Conservation (phyloP, 2,888 invertebrate species). For the Auanema sp. region DNA sequence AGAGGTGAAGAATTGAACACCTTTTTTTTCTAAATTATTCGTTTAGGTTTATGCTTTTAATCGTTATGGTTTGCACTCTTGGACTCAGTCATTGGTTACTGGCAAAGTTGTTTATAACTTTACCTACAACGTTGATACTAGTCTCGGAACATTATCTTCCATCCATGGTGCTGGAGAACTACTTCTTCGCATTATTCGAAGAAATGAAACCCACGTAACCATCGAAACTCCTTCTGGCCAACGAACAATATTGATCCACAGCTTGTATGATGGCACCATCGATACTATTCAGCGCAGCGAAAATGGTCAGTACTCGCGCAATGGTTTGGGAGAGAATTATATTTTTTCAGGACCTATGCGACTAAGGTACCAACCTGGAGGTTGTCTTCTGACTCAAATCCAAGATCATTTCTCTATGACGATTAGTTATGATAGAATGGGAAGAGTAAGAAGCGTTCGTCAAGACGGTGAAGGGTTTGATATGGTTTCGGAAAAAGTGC, state of each 20-base stretch:
- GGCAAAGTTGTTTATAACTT: conserved; percentile 89
- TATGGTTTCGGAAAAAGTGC: conserved; percentile 4
- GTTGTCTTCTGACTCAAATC: conserved; percentile 27
- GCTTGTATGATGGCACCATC: conserved; percentile 29
- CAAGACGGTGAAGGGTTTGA: conserved; percentile 27
- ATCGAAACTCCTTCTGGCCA: conserved; percentile 32
- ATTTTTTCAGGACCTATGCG: conserved; percentile 23
- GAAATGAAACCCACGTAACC: conserved; percentile 25
- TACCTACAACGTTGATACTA: conserved; percentile 92
- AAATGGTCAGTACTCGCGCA: not conserved
- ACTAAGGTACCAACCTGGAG: conserved; percentile 27
- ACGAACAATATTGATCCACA: conserved; percentile 22
- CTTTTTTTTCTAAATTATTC: not conserved
- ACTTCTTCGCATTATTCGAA: conserved; percentile 71
- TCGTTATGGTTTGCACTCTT: conserved; percentile 88
- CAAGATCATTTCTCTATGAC: conserved; percentile 23
- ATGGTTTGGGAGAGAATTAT: not conserved
- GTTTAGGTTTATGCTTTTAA: conserved; percentile 65
- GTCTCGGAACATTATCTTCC: conserved; percentile 80
- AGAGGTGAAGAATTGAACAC: conserved; percentile 68
- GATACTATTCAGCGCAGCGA: conserved; percentile 24
- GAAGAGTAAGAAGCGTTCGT: conserved; percentile 23
- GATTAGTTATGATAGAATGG: conserved; percentile 32
- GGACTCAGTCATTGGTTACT: conserved; percentile 75
- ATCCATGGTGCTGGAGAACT: conserved; percentile 88